These are phyloP conservation scores for Scrobipalpa atriplicella DNA, from an alignment of 2,888 invertebrate species.

Conservation along the genomic window DNA sequence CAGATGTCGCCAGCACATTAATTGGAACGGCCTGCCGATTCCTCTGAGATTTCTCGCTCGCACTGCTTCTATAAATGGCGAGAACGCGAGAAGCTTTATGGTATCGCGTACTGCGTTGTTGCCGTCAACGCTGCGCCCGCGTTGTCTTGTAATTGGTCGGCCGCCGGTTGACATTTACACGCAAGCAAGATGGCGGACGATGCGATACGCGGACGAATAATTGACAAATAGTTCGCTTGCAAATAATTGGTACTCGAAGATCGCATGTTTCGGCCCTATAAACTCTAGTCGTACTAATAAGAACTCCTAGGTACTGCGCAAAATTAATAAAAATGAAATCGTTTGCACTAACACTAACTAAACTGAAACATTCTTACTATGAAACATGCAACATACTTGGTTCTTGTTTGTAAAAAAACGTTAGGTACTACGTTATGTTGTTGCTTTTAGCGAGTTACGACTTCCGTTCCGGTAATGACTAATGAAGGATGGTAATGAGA, in stretches of 20 bases:
- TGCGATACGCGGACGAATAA: conserved; percentile 71
- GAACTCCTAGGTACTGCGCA: not conserved
- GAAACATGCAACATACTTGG: too few species aligned
- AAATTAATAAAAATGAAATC: conserved; percentile 6
- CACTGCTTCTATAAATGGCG: conserved; percentile 75
- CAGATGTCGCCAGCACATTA: conserved; percentile 69
- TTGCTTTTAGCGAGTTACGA: conserved; percentile 20
- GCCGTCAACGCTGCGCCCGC: conserved; percentile 72
- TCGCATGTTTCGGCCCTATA: conserved; percentile 28
- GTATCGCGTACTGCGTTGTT: conserved; percentile 74
- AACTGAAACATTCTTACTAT: not conserved
- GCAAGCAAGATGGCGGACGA: conserved; percentile 75
- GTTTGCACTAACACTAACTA: not conserved
- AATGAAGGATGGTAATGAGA: conserved; percentile 16
- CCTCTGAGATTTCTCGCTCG: conserved; percentile 57
- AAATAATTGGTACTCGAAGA: conserved; percentile 29
- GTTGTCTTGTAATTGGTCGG: conserved; percentile 78
- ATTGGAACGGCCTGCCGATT: conserved; percentile 72
- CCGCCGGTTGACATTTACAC: conserved; percentile 78
- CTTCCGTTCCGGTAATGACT: conserved; percentile 24
- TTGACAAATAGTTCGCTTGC: conserved; percentile 67
- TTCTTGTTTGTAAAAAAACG: not conserved
- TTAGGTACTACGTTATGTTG: conserved; percentile 17
- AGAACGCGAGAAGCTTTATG: conserved; percentile 75
- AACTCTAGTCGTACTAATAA: conserved; percentile 24